Evolutionary conservation across 2,113 vertebrate genomes (phyloP).

Genomic region (Cephalopterus ornatus): DNA sequence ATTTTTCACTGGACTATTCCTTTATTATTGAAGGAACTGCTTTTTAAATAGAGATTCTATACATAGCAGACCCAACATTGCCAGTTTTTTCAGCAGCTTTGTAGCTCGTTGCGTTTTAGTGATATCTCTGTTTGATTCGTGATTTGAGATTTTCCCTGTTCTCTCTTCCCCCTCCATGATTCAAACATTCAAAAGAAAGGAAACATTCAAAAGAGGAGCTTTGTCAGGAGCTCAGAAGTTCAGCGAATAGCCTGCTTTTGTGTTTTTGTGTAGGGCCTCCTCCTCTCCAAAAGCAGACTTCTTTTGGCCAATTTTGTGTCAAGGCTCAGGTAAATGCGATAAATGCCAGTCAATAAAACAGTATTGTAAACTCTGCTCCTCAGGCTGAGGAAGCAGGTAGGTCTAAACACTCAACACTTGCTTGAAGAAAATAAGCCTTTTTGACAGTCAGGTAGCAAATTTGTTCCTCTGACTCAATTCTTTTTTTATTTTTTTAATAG

Average conservation of each 20-base stretch:
- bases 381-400: background rate
- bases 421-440: background rate
- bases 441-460: background rate
- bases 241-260: background rate
- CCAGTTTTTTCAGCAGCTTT: background rate
- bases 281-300: background rate
- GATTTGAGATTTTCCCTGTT: background rate
- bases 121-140: background rate
- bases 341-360: background rate
- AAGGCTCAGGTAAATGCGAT: background rate
- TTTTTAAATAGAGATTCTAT: background rate
- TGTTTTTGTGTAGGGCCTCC: background rate
- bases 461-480: background rate
- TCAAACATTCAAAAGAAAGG: background rate
- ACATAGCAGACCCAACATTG: background rate
- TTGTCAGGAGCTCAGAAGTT: background rate
- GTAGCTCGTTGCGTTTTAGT: background rate
- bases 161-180: background rate
- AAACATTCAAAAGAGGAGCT: background rate
- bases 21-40: background rate
- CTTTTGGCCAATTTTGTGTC: background rate
- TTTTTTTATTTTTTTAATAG: background rate
- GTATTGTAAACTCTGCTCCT: background rate
- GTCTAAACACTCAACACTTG: background rate
- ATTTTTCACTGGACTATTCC: background rate